These are phyloP conservation scores for Phyllostomus hastatus DNA, from an alignment of 2,113 vertebrate genomes.

Conservation along the genomic window DNA sequence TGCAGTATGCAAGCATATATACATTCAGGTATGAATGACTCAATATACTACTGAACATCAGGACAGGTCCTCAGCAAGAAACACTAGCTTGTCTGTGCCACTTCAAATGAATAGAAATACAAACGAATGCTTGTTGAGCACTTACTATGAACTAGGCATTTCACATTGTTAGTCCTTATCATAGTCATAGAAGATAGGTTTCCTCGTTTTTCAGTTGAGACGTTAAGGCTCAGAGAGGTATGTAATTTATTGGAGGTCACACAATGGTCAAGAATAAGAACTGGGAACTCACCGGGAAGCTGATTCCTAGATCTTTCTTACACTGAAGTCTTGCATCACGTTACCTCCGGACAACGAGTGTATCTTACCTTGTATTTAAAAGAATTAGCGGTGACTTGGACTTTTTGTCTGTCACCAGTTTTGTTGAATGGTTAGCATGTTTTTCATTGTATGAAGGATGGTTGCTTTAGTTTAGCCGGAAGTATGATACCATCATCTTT, in stretches of 20 bases:
- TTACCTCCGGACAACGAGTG: background rate
- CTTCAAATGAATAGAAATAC: background rate
- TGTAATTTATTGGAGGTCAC: background rate
- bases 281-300: too few relatives aligned
- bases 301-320: background rate
- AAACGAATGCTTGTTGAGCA: background rate
- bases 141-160: background rate
- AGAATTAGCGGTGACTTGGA: background rate
- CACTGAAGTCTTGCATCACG: background rate
- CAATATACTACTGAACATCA: background rate
- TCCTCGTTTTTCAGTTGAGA: background rate
- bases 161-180: background rate
- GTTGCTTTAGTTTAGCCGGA: background rate
- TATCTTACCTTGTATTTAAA: constrained; percentile 17
- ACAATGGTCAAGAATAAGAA: background rate
- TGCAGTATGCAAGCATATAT: background rate
- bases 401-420: background rate
- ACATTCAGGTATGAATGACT: background rate
- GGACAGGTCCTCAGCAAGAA: background rate
- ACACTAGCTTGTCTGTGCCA: background rate
- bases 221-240: background rate
- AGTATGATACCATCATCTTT: background rate
- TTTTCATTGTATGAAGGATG: background rate
- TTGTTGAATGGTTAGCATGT: background rate
- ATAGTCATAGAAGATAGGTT: background rate